Evolutionary conservation across 37 sponge, comb jelly and placozoan species (phyloP), one percentile per base, ranked within the genome.

Genomic region (Crambe crambe): DNA sequence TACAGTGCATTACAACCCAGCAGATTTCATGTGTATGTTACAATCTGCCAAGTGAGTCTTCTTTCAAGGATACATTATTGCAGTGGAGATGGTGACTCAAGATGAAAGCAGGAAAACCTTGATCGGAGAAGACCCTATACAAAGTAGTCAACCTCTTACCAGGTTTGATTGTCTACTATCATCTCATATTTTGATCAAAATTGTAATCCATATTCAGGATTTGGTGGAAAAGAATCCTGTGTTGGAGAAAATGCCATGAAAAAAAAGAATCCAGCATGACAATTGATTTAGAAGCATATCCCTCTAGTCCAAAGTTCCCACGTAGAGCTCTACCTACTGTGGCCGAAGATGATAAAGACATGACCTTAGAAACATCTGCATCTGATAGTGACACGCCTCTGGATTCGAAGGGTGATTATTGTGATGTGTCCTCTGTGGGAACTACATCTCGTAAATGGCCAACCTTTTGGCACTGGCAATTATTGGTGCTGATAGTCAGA

Each of bases 1-100:
- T 54, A 70, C 83, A 23, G 56, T 68, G 20, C 85, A 91, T 62
- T 94, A 91, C 83, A 94, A 94, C 70, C 95, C 95, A 58, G 95
- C 92, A 29, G 95, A 94, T 57, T 91, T 66, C 61, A 80, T 89
- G 58, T 27, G 93, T 92, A 58, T 75, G 93, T 65, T 5, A n/a
- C 18, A 8, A 17, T 8, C 73, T 68, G 40, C 5, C 37, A 68
- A 6, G 9, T 6, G 26, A n/a, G n/a, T n/a, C n/a, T n/a, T n/a
- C n/a, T 26, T 62, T 62, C 8, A 8, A 8, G 21, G 64, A n/a
- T 29, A 62, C 27, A 8, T 27, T 37, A 6, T 10, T 82, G 30
- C 69, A 86, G 91, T 90, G 65, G 91, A 90, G 51, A 31, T 90
- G 78, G 91, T 90, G 22, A 79, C 83, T 4, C 56, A 65, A 10